Percentiles rank a stretch among this genome's conserved stretches.
Conservation (phyloP, 2,113 vertebrate genomes). For the Phalacrocorax brasilianus region DNA sequence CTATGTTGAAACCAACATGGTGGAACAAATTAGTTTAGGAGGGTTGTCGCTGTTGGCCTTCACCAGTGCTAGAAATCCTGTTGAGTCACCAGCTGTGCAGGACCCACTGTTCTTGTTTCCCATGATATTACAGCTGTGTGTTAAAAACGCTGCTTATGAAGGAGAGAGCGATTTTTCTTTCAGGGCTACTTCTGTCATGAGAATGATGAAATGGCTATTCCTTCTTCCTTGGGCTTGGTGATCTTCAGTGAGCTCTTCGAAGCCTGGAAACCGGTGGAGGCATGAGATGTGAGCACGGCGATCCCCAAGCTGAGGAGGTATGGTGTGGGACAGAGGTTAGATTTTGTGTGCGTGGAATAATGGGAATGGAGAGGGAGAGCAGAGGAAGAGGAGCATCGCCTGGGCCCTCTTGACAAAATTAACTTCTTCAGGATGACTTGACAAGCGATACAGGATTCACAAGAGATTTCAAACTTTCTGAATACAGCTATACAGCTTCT, state of each 20-base stretch:
- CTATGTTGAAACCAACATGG: not conserved
- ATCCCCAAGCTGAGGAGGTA: not conserved
- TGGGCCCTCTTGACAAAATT: not conserved
- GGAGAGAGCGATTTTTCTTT: not conserved
- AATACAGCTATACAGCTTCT: not conserved
- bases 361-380: not conserved
- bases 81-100: not conserved
- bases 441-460: not conserved
- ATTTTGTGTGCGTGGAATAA: not conserved
- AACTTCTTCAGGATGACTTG: not conserved
- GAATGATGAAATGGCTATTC: not conserved
- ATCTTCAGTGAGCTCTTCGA: not conserved
- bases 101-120: not conserved
- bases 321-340: not conserved
- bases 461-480: not conserved
- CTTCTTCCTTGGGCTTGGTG: not conserved
- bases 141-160: constrained; percentile 6
- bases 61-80: not conserved
- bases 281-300: not conserved
- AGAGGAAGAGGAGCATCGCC: not conserved
- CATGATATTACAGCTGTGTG: not conserved
- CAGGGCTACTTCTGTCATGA: not conserved
- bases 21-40: not conserved
- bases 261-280: not conserved
- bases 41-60: not conserved